Evolutionary conservation across 2,113 vertebrate species (phyloP).

Genomic region (Melanerpes aurifrons): DNA sequence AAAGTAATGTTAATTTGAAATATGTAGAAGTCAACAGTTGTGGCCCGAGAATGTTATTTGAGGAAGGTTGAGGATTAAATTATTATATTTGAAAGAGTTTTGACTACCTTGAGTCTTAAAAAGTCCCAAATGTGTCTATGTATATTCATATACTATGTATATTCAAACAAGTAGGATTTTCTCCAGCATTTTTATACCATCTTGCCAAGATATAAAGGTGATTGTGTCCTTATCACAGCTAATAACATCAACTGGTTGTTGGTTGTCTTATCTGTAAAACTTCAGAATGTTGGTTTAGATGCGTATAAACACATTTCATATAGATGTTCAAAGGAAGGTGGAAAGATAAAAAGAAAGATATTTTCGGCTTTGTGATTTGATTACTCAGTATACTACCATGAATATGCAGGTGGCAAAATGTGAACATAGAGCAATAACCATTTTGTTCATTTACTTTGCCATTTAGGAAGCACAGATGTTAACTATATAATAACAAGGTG

Average conservation of each 20-base stretch:
- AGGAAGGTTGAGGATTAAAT: neutral
- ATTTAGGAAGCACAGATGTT: constrained; percentile 74
- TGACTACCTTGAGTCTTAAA: neutral
- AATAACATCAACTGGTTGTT: neutral
- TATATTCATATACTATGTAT: neutral
- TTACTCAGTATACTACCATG: neutral
- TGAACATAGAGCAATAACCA: constrained; percentile 55
- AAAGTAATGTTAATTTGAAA: neutral
- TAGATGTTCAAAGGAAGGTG: neutral
- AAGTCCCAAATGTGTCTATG: neutral
- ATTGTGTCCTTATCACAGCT: neutral
- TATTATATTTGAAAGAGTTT: neutral
- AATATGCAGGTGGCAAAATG: constrained; percentile 60
- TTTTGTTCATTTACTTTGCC: constrained; percentile 71
- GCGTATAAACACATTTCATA: neutral
- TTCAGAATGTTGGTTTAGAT: neutral
- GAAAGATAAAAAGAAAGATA: neutral
- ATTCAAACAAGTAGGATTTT: neutral
- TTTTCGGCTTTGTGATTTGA: constrained; percentile 5
- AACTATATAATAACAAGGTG: constrained; percentile 63
- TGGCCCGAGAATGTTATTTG: neutral
- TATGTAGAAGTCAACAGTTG: neutral
- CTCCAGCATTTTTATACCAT: neutral
- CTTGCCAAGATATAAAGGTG: neutral
- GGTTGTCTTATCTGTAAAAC: neutral